These are phyloP conservation scores for Amia ocellicauda DNA, from an alignment of 2,113 vertebrate species.

Conservation along the genomic window DNA sequence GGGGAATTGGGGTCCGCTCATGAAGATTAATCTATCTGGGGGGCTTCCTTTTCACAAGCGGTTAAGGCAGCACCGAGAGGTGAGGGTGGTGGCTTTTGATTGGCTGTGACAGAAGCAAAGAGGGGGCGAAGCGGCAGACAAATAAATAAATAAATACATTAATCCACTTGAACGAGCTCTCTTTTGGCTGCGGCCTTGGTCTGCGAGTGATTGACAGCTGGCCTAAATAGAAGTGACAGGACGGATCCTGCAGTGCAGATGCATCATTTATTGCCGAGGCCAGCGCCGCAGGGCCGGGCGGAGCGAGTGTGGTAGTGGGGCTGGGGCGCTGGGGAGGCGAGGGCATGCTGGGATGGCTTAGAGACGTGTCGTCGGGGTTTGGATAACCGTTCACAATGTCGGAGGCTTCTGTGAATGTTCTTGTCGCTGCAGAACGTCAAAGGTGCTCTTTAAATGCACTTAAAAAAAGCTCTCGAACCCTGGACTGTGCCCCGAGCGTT, in stretches of 20 bases:
- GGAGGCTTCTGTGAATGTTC: not conserved
- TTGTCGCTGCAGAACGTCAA: not conserved
- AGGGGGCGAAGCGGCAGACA: no score
- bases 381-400: not conserved
- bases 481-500: no score
- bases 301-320: slow-evolving; percentile 28
- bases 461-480: no score
- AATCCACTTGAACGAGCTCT: slow-evolving; percentile 35
- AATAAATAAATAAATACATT: no score
- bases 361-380: not conserved
- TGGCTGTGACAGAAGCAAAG: not conserved
- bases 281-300: slow-evolving; percentile 1
- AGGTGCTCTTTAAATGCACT: not conserved
- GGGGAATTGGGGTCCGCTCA: no score
- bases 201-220: slow-evolving; percentile 57
- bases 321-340: slow-evolving; percentile 31
- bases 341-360: slow-evolving; percentile 28
- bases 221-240: slow-evolving; percentile 54
- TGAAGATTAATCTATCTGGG: no score
- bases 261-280: slow-evolving; percentile 49
- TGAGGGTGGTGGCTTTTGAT: no score
- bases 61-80: not conserved
- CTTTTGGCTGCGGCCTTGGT: slow-evolving; percentile 26
- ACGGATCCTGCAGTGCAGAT: slow-evolving; percentile 42
- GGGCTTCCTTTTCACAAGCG: not conserved